Conservation (phyloP, 2,888 invertebrate genomes). For the Xestia ashworthii region DNA sequence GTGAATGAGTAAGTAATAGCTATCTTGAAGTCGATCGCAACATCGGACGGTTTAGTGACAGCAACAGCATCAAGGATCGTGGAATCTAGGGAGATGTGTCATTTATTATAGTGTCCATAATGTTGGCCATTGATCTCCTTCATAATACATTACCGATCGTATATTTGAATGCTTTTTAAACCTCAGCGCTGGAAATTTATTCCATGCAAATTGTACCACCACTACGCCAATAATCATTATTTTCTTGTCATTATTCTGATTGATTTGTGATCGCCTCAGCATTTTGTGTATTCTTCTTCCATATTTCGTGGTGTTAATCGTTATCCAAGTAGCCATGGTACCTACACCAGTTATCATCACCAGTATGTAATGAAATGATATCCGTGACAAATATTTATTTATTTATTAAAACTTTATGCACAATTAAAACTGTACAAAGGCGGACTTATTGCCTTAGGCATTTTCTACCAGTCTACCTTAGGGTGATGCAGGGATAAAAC, state of each 20-base stretch:
- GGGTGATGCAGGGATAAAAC: too few relatives aligned
- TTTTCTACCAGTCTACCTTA: too few relatives aligned
- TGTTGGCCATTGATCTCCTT: neutral
- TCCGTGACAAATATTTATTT: neutral
- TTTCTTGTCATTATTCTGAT: neutral
- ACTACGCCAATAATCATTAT: neutral
- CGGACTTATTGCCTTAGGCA: too few relatives aligned
- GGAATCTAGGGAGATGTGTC: slow-evolving; percentile 9
- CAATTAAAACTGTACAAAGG: too few relatives aligned
- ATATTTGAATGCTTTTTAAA: neutral
- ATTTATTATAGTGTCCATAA: neutral
- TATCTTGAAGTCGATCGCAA: slow-evolving; percentile 29
- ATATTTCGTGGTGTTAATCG: neutral
- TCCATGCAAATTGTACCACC: neutral
- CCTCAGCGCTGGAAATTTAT: neutral
- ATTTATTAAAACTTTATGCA: too few relatives aligned
- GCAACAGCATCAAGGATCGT: slow-evolving; percentile 16
- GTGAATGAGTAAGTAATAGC: slow-evolving; percentile 51
- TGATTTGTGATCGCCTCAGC: neutral
- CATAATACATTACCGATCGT: neutral
- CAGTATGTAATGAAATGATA: neutral
- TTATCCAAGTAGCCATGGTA: neutral
- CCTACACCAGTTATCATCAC: neutral
- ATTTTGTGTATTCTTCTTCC: neutral
- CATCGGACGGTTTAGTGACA: slow-evolving; percentile 18